phyloP scores from a whole-genome alignment of 2,113 vertebrate genomes.

The Addax nasomaculatus region DNA sequence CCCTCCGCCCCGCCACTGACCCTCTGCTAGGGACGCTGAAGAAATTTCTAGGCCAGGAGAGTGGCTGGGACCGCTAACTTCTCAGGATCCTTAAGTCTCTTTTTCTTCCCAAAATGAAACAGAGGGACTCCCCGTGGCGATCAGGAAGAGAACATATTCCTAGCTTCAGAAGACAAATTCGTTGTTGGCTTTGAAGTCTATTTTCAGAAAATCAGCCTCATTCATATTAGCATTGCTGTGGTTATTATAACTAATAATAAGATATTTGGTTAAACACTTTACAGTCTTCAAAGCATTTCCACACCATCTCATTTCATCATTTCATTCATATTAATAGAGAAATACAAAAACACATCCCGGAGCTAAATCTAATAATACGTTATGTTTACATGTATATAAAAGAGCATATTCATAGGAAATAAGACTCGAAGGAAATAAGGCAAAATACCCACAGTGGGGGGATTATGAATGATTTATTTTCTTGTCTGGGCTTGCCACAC shows the following conservation, averaged over 20 bases:
- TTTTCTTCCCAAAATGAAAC: not conserved
- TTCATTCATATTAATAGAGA: constrained; percentile 71
- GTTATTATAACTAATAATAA: constrained; percentile 68
- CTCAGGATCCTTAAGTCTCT: not conserved
- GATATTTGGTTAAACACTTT: constrained; percentile 70
- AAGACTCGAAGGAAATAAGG: constrained; percentile 57
- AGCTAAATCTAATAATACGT: constrained; percentile 69
- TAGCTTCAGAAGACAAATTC: not conserved
- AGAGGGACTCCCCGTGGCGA: not conserved
- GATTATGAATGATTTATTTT: constrained; percentile 58
- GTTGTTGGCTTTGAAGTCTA: constrained; percentile 2
- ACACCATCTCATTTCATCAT: constrained; percentile 59
- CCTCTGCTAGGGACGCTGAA: not conserved
- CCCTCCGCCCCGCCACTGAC: rapidly evolving
- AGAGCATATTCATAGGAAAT: constrained; percentile 63
- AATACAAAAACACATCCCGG: constrained; percentile 68
- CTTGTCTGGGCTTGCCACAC: not conserved
- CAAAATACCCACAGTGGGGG: constrained; percentile 51
- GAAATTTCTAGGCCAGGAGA: not conserved
- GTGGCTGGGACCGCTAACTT: not conserved
- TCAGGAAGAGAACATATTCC: not conserved
- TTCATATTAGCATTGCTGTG: constrained; percentile 39
- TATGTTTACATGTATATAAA: constrained; percentile 70
- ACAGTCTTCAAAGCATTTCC: constrained; percentile 63
- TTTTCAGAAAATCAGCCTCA: constrained; percentile 46